These are phyloP conservation scores for Enteromius argenteus DNA, from an alignment of 2,797 vertebrate species.

Conservation along the genomic window DNA sequence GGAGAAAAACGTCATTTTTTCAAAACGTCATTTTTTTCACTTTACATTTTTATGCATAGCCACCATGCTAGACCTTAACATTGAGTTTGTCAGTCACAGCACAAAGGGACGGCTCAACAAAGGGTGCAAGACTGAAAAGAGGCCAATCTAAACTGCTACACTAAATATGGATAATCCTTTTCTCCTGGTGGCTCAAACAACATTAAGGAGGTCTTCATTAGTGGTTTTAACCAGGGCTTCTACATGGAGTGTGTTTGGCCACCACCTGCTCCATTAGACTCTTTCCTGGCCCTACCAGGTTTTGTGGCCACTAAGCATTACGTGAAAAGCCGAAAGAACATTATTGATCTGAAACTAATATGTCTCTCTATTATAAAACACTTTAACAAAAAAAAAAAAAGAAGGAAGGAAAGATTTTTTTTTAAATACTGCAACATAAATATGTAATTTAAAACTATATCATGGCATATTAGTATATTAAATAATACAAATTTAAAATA, in stretches of 20 bases:
- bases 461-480: not conserved
- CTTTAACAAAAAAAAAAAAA: not conserved
- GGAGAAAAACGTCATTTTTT: slow-evolving; percentile 50
- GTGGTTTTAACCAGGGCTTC: slow-evolving; percentile 55
- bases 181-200: slow-evolving; percentile 64
- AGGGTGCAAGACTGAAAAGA: slow-evolving; percentile 57
- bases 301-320: slow-evolving; percentile 9
- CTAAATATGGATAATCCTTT: slow-evolving; percentile 69
- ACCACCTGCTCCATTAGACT: slow-evolving; percentile 69
- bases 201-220: slow-evolving; percentile 70
- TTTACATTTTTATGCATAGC: slow-evolving; percentile 65
- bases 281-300: slow-evolving; percentile 38
- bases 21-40: slow-evolving; percentile 46
- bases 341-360: slow-evolving; percentile 54
- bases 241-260: slow-evolving; percentile 53
- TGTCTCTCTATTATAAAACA: slow-evolving; percentile 22
- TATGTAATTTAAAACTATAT: not conserved
- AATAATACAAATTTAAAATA: not conserved
- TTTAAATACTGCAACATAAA: not conserved
- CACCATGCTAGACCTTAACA: slow-evolving; percentile 61
- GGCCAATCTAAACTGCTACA: slow-evolving; percentile 62
- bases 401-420: not conserved
- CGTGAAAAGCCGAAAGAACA: slow-evolving; percentile 48
- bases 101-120: slow-evolving; percentile 61
- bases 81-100: slow-evolving; percentile 65